Evolutionary conservation across 1,140 invertebrate genomes (phyloP).

Genomic region (Neodiprion lecontei): DNA sequence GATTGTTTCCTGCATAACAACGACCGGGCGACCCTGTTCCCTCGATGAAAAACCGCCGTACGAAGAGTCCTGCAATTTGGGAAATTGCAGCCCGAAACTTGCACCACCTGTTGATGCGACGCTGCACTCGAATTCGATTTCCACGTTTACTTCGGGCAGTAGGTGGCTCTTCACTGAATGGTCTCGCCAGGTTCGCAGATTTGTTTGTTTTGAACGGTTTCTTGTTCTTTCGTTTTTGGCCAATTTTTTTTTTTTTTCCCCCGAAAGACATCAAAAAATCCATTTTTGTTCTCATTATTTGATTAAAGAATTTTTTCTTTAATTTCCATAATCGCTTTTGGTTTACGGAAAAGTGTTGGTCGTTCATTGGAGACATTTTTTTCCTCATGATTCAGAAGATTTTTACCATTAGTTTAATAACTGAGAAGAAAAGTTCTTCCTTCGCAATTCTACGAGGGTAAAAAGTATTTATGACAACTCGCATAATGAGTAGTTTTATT

Average conservation of each 20-base stretch:
- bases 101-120: neutral
- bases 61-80: conserved; percentile 42
- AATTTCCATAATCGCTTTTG: conserved; percentile 7
- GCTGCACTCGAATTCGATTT: neutral
- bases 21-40: conserved; percentile 42
- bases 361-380: too few relatives aligned
- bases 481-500: too few relatives aligned
- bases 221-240: neutral
- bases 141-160: conserved; percentile 14
- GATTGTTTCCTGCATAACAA: conserved; percentile 49
- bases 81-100: conserved; percentile 29
- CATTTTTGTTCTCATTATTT: neutral
- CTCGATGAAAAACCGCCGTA: conserved; percentile 39
- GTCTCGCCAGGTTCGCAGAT: conserved; percentile 45
- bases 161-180: conserved; percentile 51
- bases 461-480: too few relatives aligned
- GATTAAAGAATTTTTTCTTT: conserved; percentile 5
- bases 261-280: conserved; percentile 14
- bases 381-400: too few relatives aligned
- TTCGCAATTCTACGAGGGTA: too few relatives aligned
- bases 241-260: conserved; percentile 1
- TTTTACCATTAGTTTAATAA: too few relatives aligned
- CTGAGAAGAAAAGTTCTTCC: too few relatives aligned
- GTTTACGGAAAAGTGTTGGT: neutral
- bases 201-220: neutral